Base-by-base conservation (phyloP, 2,113 vertebrate species). In the Tupaia chinensis region DNA sequence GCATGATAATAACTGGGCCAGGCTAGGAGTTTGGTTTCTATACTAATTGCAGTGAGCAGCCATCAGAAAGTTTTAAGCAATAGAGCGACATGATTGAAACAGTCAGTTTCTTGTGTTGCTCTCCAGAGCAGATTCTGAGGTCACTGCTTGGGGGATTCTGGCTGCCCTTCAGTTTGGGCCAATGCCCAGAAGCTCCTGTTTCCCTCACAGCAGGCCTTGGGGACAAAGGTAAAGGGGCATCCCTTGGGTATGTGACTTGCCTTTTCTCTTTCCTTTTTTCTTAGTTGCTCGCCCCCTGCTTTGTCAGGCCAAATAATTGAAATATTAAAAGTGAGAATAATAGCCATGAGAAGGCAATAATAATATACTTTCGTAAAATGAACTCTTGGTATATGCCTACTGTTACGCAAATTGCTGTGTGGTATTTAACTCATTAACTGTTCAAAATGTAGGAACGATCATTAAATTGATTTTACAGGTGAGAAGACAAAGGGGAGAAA, bases 401-500 rank as follows among this genome's bases (percentile, higher is more conserved):
- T 22, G 70, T 29, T 95, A 74, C 56, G 58, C 69, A 94, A 65
- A 96, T 83, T 91, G 82, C 93, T 68, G 19, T 85, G 60, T 68
- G 85, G 27, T 88, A 25, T 95, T 96, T 93, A 95, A 89, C n/a
- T 93, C 86, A 88, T 81, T 94, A 88, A 79, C 66, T 83, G 70
- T 70, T 93, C 89, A 96, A 88, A 87, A 86, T 34, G 61, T 70
- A 32, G 82, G 69, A 69, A 89, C 89, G 60, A 86, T 93, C 78
- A 82, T 96, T 92, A 97, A 82, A 27, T 82, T 95, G 95, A 94
- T 94, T 86, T 83, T 95, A 80, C 11, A 87, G 79, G 81, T 65
- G 68, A 91, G 86, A 94, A 83, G 93, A 95, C 34, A 32, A 94
- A 93, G 82, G 69, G 73, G 34, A 80, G 80, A 89, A 53, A 91